Conservation (phyloP, 2,888 invertebrate species). For the Furcula furcula region DNA sequence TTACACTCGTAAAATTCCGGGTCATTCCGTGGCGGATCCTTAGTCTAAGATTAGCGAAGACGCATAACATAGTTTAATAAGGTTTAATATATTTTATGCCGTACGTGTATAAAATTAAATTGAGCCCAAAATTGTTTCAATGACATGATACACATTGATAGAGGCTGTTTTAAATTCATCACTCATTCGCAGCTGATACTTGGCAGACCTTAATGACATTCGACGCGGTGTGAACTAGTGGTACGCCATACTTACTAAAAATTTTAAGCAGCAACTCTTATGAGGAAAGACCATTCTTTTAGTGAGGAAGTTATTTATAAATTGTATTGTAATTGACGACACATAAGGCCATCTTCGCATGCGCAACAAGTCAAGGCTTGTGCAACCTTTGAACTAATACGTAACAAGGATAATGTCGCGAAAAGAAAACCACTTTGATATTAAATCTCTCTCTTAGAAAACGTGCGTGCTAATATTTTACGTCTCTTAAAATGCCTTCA, state of each 20-base stretch:
- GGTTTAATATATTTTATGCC: background rate
- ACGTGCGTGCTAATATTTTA: too few relatives aligned
- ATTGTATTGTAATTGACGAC: conserved; percentile 37
- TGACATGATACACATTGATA: conserved; percentile 23
- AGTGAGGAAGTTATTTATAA: conserved; percentile 47
- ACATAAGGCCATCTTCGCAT: conserved; percentile 18
- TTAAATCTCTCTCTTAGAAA: too few relatives aligned
- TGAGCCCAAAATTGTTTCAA: conserved; percentile 20
- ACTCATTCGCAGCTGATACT: conserved; percentile 33
- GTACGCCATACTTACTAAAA: conserved; percentile 25
- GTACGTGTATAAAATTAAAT: background rate
- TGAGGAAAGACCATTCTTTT: conserved; percentile 32
- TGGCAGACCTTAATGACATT: conserved; percentile 29
- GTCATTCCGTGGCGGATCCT: too few relatives aligned
- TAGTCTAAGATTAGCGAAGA: too few relatives aligned
- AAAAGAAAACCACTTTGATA: too few relatives aligned
- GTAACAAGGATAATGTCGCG: conserved; percentile 8
- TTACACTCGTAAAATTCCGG: too few relatives aligned
- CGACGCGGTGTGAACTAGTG: conserved; percentile 15
- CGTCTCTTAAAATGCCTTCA: too few relatives aligned
- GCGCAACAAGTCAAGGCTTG: conserved; percentile 24
- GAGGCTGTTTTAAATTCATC: conserved; percentile 41
- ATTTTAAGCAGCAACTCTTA: conserved; percentile 33
- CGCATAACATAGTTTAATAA: too few relatives aligned
- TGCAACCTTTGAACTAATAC: conserved; percentile 11